Percentiles rank a stretch among this genome's conserved stretches.
Evolutionary conservation across 1,140 invertebrate genomes (phyloP).

Genomic region (Ceratina japonica): DNA sequence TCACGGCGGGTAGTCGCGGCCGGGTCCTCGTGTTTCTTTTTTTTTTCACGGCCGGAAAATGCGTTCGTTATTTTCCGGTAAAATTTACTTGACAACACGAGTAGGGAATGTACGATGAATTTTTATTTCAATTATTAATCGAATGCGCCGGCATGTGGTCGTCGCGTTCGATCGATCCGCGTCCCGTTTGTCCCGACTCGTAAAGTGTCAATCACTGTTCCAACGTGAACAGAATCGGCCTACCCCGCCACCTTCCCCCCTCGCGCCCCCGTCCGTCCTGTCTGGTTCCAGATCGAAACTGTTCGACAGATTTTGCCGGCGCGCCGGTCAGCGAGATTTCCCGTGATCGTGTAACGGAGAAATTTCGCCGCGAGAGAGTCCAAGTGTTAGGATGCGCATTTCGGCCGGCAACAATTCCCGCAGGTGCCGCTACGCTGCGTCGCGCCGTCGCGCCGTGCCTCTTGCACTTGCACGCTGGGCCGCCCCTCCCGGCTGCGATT

Average conservation of each 20-base stretch:
- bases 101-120: background rate
- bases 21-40: background rate
- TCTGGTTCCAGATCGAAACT: background rate
- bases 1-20: too few relatives aligned
- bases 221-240: conserved; percentile 30
- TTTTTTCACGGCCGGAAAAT: background rate
- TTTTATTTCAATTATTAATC: conserved; percentile 36
- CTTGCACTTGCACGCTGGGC: background rate
- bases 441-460: conserved; percentile 9
- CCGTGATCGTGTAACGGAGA: conserved; percentile 35
- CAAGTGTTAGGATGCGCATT: conserved; percentile 40
- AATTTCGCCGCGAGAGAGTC: conserved; percentile 38
- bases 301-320: conserved; percentile 40
- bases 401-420: conserved; percentile 45
- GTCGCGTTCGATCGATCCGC: conserved; percentile 14
- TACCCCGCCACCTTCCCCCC: background rate
- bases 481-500: background rate
- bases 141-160: background rate
- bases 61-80: background rate
- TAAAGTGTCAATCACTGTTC: conserved; percentile 41
- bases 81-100: background rate
- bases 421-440: conserved; percentile 9
- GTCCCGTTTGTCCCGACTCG: conserved; percentile 1
- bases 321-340: conserved; percentile 23
- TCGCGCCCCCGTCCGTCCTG: background rate